Conservation (phyloP, 1,140 invertebrate genomes). For the Drosophila ficusphila region DNA sequence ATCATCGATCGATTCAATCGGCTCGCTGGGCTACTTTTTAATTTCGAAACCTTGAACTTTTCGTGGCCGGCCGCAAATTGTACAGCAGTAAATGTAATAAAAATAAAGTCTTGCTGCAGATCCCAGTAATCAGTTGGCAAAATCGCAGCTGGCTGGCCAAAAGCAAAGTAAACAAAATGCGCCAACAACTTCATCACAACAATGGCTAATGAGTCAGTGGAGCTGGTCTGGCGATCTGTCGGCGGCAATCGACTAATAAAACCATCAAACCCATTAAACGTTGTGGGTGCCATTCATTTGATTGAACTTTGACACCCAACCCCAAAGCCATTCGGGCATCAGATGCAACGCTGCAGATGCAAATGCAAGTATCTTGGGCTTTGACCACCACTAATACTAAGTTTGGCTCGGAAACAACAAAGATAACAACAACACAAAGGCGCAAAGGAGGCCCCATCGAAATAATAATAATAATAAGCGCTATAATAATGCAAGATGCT, state of each 20-base stretch:
- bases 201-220: slow-evolving; percentile 78
- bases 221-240: slow-evolving; percentile 40
- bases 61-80: slow-evolving; percentile 57
- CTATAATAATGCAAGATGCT: slow-evolving; percentile 66
- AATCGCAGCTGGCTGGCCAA: slow-evolving; percentile 66
- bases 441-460: slow-evolving; percentile 44
- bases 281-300: slow-evolving; percentile 81
- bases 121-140: slow-evolving; percentile 62
- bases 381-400: slow-evolving; percentile 48
- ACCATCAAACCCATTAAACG: slow-evolving; percentile 80
- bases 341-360: slow-evolving; percentile 37
- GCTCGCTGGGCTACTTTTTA: slow-evolving; percentile 71
- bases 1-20: slow-evolving; percentile 38
- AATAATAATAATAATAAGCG: slow-evolving; percentile 72
- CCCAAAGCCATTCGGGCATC: slow-evolving; percentile 33
- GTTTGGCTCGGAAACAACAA: slow-evolving; percentile 15
- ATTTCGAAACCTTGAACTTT: slow-evolving; percentile 78
- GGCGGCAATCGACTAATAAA: slow-evolving; percentile 73
- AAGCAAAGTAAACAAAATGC: slow-evolving; percentile 17
- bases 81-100: slow-evolving; percentile 65
- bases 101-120: slow-evolving; percentile 64
- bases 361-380: slow-evolving; percentile 36
- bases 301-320: slow-evolving; percentile 68
- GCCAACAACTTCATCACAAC: slow-evolving; percentile 78
- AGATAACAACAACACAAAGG: slow-evolving; percentile 30